Percentiles rank a stretch among this genome's conserved stretches.
Conservation (phyloP, 2,113 vertebrate genomes). For the Pteronura brasiliensis region DNA sequence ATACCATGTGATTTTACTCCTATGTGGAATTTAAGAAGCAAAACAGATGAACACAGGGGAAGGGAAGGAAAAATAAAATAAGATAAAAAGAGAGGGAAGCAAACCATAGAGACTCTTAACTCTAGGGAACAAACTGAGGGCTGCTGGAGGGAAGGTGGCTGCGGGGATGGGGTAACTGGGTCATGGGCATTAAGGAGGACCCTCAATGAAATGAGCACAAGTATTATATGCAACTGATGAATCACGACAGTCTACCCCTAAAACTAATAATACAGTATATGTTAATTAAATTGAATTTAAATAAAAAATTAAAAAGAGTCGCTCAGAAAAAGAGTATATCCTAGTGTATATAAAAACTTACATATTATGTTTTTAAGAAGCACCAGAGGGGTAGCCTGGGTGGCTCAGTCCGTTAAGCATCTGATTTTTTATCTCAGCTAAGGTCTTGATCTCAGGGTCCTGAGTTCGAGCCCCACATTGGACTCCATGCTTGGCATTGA, state of each 20-base stretch:
- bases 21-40: background rate
- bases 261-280: too few species aligned
- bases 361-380: constrained; percentile 8
- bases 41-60: too few species aligned
- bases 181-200: too few species aligned
- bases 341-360: background rate
- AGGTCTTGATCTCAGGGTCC: background rate
- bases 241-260: too few species aligned
- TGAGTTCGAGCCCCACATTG: background rate
- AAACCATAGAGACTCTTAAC: too few species aligned
- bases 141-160: too few species aligned
- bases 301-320: background rate
- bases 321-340: background rate
- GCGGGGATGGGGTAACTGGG: too few species aligned
- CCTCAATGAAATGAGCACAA: too few species aligned
- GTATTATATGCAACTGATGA: too few species aligned
- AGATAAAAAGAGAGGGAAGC: too few species aligned
- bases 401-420: background rate
- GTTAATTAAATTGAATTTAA: background rate
- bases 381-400: background rate
- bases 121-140: too few species aligned
- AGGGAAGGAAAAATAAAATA: too few species aligned
- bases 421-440: background rate
- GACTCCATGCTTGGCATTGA: background rate
- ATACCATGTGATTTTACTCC: background rate